Evolutionary conservation across 2,113 vertebrate species (phyloP).

Genomic region (Lynx canadensis): DNA sequence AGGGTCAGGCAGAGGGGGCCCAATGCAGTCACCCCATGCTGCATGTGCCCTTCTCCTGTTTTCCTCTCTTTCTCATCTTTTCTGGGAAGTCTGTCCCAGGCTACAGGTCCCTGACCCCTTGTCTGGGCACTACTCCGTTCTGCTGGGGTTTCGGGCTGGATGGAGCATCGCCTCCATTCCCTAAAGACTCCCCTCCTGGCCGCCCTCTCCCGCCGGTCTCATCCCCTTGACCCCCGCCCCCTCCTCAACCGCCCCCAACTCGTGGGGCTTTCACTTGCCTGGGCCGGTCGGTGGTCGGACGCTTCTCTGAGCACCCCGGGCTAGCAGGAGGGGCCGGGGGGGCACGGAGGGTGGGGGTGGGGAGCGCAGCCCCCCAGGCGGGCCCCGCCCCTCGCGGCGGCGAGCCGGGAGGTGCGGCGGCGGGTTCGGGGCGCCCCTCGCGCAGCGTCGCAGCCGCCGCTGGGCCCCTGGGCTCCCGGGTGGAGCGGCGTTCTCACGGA

Average conservation of each 20-base stretch:
- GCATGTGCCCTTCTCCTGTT: background rate
- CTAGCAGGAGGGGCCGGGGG: background rate
- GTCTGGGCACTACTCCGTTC: background rate
- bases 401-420: background rate
- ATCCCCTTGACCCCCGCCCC: background rate
- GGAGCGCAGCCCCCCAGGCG: background rate
- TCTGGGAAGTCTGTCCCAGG: background rate
- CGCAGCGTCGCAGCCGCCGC: background rate
- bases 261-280: slow-evolving; percentile 43
- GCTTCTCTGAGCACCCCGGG: background rate
- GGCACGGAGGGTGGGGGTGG: background rate
- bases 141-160: background rate
- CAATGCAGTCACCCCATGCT: background rate
- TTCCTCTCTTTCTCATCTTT: background rate
- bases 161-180: background rate
- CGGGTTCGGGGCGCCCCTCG: background rate
- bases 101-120: background rate
- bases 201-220: background rate
- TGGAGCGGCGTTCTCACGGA: background rate
- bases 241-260: background rate
- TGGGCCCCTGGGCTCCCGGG: background rate
- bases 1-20: background rate
- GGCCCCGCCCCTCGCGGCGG: background rate
- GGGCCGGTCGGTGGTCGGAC: background rate
- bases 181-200: background rate